Base-by-base conservation (phyloP, 2,797 vertebrate genomes). In the Schizopygopsis malacanthus region DNA sequence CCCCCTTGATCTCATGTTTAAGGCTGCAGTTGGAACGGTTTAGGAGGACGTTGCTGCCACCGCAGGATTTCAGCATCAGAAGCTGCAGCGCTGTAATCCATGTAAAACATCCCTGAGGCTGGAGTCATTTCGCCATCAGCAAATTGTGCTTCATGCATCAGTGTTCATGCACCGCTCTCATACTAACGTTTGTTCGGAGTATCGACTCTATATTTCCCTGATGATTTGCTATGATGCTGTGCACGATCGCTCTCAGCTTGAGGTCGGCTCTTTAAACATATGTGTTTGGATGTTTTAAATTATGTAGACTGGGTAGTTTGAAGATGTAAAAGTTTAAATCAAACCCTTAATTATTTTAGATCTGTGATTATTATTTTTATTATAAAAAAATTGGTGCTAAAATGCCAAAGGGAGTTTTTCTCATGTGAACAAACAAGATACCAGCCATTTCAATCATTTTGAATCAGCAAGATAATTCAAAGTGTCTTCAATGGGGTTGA, bases 1-100 rank as follows among this genome's bases (percentile, higher is more conserved):
- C 77, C 59, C 54, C 47, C 76, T 85, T 81, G 71, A 86, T 86
- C 87, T 90, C 70, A 52, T 71, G 77, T 87, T 77, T 54, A 78
- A 79, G 82, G 81, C 54, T 12, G 2, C 69, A 6, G 69, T 59
- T 81, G 45, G 11, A 56, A 61, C 37, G 41, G 20, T 52, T 77
- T 59, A 10, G 50, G 56, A 43, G 41, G 56, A 50, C 4, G 47
- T 37, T 28, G 80, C 67, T 41, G 80, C 39, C 33, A 37, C 67
- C 28, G 33, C 41, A 20, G 71, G 47, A 56, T 67, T 77, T 84
- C 25, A 69, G 73, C 28, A 65, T 76, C 56, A 83, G 81, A 83
- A 75, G 69, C 56, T 75, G 41, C 47, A 59, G 43, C 3, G 18
- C 37, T 45, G 20, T 69, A 63, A 83, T 54, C 28, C 45, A 12